Base-by-base conservation (phyloP, 2,113 vertebrate species). In the Hemibates koningsi region DNA sequence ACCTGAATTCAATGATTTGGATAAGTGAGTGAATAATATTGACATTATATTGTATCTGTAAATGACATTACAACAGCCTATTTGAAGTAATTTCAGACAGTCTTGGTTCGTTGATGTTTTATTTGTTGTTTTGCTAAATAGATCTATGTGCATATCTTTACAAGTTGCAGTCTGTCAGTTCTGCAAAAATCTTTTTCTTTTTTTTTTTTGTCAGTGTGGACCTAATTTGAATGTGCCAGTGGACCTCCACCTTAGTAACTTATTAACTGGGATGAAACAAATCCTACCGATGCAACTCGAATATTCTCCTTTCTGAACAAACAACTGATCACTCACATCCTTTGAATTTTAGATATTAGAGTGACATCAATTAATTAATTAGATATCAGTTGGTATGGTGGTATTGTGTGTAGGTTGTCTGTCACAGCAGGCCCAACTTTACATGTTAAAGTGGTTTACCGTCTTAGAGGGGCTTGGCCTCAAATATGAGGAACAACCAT, bases 211-310 rank as follows among this genome's bases (percentile, higher is more conserved):
- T 54, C 2, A 54, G n/a, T 54, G 10, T 54, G 53, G 53, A 24
- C 11, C 1, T 54, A 24, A 1, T 56, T 24, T 24, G 1, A 56
- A 11, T 54, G 53, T 54, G 53, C 0, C 53, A 54, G 53, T 54
- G 10, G 53, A 54, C 53, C 21, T 56, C 53, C 21, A 56, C 6
- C 3, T 7, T 56, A 56, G 11, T 27, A 66, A 66, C 11, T 38
- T 38, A 66, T 66, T 66, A 38, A 21, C 34, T 66, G 19, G 19
- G 32, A 66, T 66, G 34, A 66, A 66, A 38, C 19, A n/a, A 66
- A 66, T n/a, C 9, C 32, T 34, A 32, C 32, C 0, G 1, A 36
- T 63, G 59, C 32, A 63, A 36, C 59, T 63, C 1, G 0, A 63
- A 63, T 63, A 36, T 36, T 63, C 59, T 63, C 32, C 32, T 63